A percentile compares a stretch with the other conserved stretches of the same genome.
These are phyloP conservation scores for Apodemus sylvaticus DNA, from an alignment of 2,113 vertebrate genomes.

Conservation along the genomic window DNA sequence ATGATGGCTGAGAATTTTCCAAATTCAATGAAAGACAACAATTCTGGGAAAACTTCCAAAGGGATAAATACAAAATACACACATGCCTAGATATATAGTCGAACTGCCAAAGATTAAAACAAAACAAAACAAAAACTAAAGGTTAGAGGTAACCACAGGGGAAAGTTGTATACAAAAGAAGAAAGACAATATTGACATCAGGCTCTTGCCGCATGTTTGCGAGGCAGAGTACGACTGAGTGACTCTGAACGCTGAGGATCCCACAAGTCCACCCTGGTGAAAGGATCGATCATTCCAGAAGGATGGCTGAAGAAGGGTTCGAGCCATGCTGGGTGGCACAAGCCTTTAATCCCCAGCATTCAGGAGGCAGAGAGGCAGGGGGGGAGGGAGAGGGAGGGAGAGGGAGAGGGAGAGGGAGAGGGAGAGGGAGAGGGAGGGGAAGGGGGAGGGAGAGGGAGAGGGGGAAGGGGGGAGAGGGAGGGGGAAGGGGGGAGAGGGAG, in stretches of 20 bases:
- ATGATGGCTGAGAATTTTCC: neutral
- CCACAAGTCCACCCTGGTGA: neutral
- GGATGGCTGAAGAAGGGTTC: neutral
- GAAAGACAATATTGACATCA: neutral
- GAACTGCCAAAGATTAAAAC: neutral
- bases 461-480: too few relatives aligned
- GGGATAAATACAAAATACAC: neutral
- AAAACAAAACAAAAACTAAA: neutral
- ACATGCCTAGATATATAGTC: neutral
- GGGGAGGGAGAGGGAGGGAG: too few relatives aligned
- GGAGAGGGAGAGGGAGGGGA: too few relatives aligned
- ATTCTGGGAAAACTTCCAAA: neutral
- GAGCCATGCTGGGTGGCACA: neutral
- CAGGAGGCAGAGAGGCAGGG: neutral
- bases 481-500: neutral
- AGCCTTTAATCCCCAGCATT: too few relatives aligned
- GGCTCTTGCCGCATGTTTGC: neutral
- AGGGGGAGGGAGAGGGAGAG: neutral
- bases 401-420: neutral
- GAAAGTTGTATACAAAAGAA: neutral
- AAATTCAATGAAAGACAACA: slow-evolving; percentile 33
- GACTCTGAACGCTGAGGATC: neutral
- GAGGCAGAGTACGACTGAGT: neutral
- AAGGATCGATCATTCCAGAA: neutral
- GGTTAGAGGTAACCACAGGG: neutral